Evolutionary conservation across 2,888 invertebrate genomes (phyloP), one percentile per base, ranked within the genome.

Genomic region (Ophion slaviceki): DNA sequence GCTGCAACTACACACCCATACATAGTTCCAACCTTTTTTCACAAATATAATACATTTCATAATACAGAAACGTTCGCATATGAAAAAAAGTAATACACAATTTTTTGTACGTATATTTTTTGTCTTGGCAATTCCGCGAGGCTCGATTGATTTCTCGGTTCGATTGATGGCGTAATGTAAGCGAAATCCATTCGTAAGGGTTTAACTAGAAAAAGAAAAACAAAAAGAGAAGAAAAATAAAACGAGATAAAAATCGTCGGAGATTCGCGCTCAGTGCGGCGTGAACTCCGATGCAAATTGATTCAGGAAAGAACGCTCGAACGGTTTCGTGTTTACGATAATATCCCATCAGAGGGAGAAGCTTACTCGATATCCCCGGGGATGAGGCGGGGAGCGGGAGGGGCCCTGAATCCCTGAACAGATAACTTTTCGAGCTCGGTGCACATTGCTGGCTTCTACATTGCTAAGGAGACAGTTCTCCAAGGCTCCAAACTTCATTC

Each of bases 201-300:
- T 32, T 45, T 76, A 47, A 45, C 45, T 10, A 8, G 11, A 5
- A 45, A 45, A 45, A 45, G 11, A 11, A 45, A 45, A 10, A 45
- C 2, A 45, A 45, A 45, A 45, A 45, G 45, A 11, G 8, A 11
- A 45, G 45, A 45, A 45, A 45, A 45, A 45, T 8, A 45, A 45
- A 45, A 45, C 1, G 45, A 45, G 45, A 45, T 45, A 61, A 67
- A 59, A 75, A 72, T 67, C 24, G 72, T 74, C 11, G 20, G 76
- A 74, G 59, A 76, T 76, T 61, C 47, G 59, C 32, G 53, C 17
- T 47, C 24, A 75, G 14, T 28, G 67, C 36, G 36, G 59, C 68
- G 68, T 20, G 28, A 61, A 78, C 68, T 77, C 59, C 78, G 62
- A 80, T 74, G 83, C 83, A 83, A 86, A 86, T 86, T 86, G 86